phyloP scores from a whole-genome alignment of 1,140 invertebrate species.

The Anastrepha obliqua region DNA sequence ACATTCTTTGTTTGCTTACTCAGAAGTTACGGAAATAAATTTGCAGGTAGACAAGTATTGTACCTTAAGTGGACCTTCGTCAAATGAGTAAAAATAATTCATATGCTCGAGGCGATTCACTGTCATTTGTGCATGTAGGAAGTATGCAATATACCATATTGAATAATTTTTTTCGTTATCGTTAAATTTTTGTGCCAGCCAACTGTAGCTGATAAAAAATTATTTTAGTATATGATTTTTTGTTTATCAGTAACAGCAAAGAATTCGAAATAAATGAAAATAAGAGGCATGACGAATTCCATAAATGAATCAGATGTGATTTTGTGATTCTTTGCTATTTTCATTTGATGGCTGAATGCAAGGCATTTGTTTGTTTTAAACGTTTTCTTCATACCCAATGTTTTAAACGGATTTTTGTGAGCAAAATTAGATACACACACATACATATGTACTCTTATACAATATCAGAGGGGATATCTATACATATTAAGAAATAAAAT shows the following conservation, averaged over 20 bases:
- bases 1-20: background rate
- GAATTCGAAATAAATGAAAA: background rate
- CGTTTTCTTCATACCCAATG: background rate
- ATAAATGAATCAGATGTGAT: background rate
- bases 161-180: slow-evolving; percentile 4
- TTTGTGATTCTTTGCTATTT: background rate
- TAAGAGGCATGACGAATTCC: background rate
- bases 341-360: background rate
- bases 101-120: background rate
- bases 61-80: slow-evolving; percentile 7
- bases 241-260: background rate
- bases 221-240: background rate
- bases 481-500: too few relatives aligned
- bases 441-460: too few relatives aligned
- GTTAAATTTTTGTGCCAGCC: background rate
- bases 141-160: too few relatives aligned
- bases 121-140: too few relatives aligned
- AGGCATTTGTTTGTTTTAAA: background rate
- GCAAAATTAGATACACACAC: too few relatives aligned
- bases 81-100: background rate
- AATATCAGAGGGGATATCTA: too few relatives aligned
- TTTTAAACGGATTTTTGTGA: too few relatives aligned
- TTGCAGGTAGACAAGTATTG: slow-evolving; percentile 13
- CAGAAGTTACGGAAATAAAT: slow-evolving; percentile 40
- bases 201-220: background rate